Evolutionary conservation across 2,113 vertebrate species (phyloP).

Genomic region (Hemichromis elongatus): DNA sequence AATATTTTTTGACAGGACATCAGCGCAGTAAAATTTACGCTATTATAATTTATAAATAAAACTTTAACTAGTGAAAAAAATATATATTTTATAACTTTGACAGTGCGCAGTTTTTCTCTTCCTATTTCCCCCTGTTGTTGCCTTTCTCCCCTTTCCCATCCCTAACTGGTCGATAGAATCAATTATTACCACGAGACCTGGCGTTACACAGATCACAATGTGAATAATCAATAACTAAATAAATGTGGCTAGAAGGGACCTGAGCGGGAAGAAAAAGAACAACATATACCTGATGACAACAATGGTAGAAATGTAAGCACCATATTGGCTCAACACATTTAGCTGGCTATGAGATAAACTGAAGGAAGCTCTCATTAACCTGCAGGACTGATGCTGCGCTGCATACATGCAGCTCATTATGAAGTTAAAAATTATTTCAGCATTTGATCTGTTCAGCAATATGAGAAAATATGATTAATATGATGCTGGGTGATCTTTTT

Average conservation of each 20-base stretch:
- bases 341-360: background rate
- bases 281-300: background rate
- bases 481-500: background rate
- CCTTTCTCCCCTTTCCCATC: conserved; percentile 14
- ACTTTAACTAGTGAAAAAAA: background rate
- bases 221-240: conserved; percentile 61
- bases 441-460: background rate
- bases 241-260: conserved; percentile 27
- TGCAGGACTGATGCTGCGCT: background rate
- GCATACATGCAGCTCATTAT: background rate
- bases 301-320: background rate
- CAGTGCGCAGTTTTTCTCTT: background rate
- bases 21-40: background rate
- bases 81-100: background rate
- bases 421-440: background rate
- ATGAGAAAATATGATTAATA: background rate
- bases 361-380: background rate
- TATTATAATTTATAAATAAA: background rate
- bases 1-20: background rate
- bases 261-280: background rate
- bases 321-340: background rate
- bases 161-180: conserved; percentile 59
- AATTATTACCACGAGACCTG: conserved; percentile 46
- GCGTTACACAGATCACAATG: conserved; percentile 39
- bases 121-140: background rate